phyloP scores from a whole-genome alignment of 2,888 invertebrate species.

The Orchesellides sinensis region DNA sequence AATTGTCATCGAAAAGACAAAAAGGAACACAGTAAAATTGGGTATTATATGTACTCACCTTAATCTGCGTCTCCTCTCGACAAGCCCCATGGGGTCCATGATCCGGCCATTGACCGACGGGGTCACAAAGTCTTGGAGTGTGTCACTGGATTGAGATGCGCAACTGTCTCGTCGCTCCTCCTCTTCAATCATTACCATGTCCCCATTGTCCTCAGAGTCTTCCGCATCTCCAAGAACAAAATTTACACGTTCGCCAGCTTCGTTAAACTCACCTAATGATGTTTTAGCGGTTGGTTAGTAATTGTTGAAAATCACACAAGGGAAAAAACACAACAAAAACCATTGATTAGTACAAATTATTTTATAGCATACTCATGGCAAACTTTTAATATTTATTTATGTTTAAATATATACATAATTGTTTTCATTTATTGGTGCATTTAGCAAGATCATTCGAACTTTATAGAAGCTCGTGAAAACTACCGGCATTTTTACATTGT shows the following conservation, averaged over 20 bases:
- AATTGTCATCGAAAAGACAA: not conserved
- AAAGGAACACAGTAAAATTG: not conserved
- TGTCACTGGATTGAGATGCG: slow-evolving; percentile 62
- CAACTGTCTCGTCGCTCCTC: slow-evolving; percentile 49
- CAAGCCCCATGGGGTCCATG: slow-evolving; percentile 55
- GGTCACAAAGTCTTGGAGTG: slow-evolving; percentile 45
- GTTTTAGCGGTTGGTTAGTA: too few relatives aligned
- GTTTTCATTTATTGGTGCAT: too few relatives aligned
- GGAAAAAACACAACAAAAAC: not conserved
- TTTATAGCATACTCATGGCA: too few relatives aligned
- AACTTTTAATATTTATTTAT: too few relatives aligned
- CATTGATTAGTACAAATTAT: not conserved
- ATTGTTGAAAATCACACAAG: not conserved
- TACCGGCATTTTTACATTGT: too few relatives aligned
- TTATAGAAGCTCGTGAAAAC: too few relatives aligned
- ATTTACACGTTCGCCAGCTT: slow-evolving; percentile 71
- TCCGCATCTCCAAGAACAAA: slow-evolving; percentile 73
- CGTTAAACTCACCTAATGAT: slow-evolving; percentile 43
- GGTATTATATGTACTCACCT: slow-evolving; percentile 60
- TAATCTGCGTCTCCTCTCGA: slow-evolving; percentile 68
- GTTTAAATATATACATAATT: too few relatives aligned
- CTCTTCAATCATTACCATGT: slow-evolving; percentile 50
- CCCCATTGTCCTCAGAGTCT: slow-evolving; percentile 58
- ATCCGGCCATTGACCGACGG: slow-evolving; percentile 47
- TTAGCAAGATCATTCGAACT: too few relatives aligned